Evolutionary conservation across 2,113 vertebrate genomes (phyloP), one percentile per base, ranked within the genome.

Genomic region (Xenopus laevis): DNA sequence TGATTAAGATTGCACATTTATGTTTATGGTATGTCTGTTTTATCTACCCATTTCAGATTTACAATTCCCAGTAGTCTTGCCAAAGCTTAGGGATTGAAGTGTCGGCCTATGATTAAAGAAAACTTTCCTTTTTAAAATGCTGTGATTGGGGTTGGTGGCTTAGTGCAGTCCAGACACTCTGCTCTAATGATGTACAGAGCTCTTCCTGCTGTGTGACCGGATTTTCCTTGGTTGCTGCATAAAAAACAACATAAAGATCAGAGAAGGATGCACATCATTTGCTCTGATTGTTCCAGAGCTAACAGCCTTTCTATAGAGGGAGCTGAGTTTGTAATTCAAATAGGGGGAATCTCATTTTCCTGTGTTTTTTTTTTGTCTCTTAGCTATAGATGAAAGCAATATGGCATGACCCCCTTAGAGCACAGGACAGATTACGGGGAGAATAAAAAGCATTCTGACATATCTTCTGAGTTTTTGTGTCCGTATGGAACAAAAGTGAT

Each of bases 151-250:
- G 82, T 62, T 79, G 84, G 84, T 68, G 77, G 78, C 81, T 79
- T 50, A 58, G 62, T 65, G 67, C 79, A 84, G 82, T 73, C 53
- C 21, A 72, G 84, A 82, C 79, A 71, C 80, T 84, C 30, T 46
- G 80, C 72, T 81, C 78, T 85, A 86, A 86, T 78, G 81, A 87
- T 80, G 75, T 77, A 75, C 74, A 72, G 82, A 83, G 79, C 57
- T 78, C 59, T 80, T 72, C 82, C 80, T 11, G 66, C 81, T 79
- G 71, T 59, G 79, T 77, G 53, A 55, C 53, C 47, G 78, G 78
- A 1, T 15, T 52, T 60, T 75, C 5, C 0, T 59, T 77, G 63
- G 78, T 10, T 1, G 81, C 75, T 65, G 79, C 12, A 46, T 76
- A 70, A 79, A 12, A 30, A 18, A 16, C 27, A 0, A 47, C 45